Conservation (phyloP, 2,888 invertebrate species). For the Rhimphoctona megacephalus region DNA sequence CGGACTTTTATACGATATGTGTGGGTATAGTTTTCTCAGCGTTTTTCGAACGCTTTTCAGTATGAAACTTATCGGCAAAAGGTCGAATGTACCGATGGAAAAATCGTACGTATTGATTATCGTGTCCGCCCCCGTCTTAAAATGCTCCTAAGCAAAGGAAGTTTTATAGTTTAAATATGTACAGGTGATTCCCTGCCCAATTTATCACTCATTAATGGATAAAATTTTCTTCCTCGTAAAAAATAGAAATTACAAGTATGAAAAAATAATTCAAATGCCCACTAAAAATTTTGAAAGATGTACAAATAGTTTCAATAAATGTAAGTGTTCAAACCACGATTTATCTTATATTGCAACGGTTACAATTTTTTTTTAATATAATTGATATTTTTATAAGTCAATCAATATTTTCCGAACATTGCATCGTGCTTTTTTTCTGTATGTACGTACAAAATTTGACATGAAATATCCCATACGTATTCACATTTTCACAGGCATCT, state of each 20-base stretch:
- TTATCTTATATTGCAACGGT: neutral
- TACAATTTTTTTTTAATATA: neutral
- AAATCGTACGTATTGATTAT: constrained; percentile 55
- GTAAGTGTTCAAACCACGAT: neutral
- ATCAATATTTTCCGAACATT: neutral
- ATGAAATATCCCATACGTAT: neutral
- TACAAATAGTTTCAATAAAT: neutral
- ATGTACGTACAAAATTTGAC: neutral
- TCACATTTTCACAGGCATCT: constrained; percentile 12
- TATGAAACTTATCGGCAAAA: constrained; percentile 39
- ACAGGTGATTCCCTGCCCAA: constrained; percentile 20
- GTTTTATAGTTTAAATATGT: constrained; percentile 21
- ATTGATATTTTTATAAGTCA: neutral
- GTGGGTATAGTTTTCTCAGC: neutral
- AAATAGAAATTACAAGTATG: neutral
- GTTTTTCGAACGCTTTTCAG: constrained; percentile 17
- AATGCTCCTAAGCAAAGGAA: constrained; percentile 10
- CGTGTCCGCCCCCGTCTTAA: constrained; percentile 22
- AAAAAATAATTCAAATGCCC: neutral
- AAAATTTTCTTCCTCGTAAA: neutral
- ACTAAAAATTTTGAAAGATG: neutral
- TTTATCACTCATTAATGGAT: constrained; percentile 37
- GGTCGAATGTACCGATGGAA: constrained; percentile 42
- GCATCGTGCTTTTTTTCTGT: neutral
- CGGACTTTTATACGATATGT: constrained; percentile 26